Conservation (phyloP, 2,888 invertebrate species). For the Orthonevra nobilis region DNA sequence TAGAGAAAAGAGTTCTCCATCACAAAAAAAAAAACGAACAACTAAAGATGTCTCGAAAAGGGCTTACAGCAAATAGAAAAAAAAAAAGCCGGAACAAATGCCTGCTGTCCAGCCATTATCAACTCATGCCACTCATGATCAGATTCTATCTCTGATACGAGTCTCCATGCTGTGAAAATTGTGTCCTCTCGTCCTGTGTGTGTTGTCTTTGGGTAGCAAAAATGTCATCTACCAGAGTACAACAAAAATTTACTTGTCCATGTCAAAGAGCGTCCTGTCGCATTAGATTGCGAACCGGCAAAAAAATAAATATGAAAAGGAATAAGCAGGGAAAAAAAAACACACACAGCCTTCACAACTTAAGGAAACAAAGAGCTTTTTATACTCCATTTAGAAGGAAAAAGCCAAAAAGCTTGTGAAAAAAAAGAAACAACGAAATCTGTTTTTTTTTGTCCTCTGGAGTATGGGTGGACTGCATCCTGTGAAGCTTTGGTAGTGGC, state of each 20-base stretch:
- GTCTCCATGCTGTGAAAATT: constrained; percentile 1
- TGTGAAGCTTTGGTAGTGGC: constrained; percentile 15
- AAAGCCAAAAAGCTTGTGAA: constrained; percentile 14
- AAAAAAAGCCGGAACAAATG: constrained; percentile 10
- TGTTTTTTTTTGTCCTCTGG: constrained; percentile 21
- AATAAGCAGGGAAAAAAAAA: constrained; percentile 7
- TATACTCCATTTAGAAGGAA: neutral
- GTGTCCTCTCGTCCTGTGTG: constrained; percentile 13
- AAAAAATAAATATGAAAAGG: neutral
- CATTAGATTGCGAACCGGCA: constrained; percentile 47
- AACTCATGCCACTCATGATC: constrained; percentile 25
- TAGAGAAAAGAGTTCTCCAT: constrained; percentile 4
- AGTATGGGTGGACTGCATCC: constrained; percentile 10
- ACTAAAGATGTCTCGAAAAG: too few relatives aligned
- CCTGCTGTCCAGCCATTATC: constrained; percentile 37
- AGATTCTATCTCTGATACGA: constrained; percentile 1
- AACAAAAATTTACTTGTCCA: constrained; percentile 64
- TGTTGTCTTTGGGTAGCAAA: constrained; percentile 32
- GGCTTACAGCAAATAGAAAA: neutral
- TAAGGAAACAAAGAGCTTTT: constrained; percentile 14
- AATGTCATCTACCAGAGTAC: constrained; percentile 50
- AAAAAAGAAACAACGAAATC: constrained; percentile 36
- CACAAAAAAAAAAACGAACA: neutral
- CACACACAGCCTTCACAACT: constrained; percentile 17
- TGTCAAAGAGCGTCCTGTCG: constrained; percentile 64